These are phyloP conservation scores for Tachycineta bicolor DNA, from an alignment of 2,113 vertebrate species.

Conservation along the genomic window DNA sequence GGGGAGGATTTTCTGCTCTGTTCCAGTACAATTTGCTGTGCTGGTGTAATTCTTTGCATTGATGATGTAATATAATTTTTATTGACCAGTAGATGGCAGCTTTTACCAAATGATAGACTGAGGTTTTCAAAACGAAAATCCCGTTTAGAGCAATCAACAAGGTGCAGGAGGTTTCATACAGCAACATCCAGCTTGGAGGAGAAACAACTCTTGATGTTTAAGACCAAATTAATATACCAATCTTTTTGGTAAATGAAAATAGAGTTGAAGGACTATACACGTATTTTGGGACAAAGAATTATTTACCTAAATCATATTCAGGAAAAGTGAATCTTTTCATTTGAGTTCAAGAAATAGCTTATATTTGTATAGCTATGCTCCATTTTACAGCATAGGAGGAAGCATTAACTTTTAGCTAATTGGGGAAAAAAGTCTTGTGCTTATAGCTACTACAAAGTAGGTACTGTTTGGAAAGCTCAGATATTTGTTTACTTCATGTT, in stretches of 20 bases:
- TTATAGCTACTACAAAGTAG: neutral
- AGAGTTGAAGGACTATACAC: neutral
- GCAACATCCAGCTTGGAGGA: neutral
- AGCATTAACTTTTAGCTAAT: neutral
- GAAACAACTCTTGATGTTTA: neutral
- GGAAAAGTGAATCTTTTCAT: neutral
- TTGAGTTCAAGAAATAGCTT: neutral
- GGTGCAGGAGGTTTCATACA: slow-evolving; percentile 5
- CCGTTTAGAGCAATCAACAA: neutral
- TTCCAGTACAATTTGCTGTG: neutral
- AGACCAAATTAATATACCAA: neutral
- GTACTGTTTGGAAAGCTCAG: neutral
- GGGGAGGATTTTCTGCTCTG: neutral
- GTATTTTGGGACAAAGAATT: neutral
- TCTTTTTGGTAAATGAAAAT: neutral
- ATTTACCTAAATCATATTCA: neutral
- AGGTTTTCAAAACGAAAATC: neutral
- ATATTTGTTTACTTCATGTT: neutral
- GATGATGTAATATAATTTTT: neutral
- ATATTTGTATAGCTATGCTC: neutral
- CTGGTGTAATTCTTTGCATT: neutral
- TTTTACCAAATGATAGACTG: slow-evolving; percentile 64
- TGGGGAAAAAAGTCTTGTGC: neutral
- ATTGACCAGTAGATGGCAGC: slow-evolving; percentile 77
- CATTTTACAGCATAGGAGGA: neutral